A percentile compares a stretch with the other conserved stretches of the same genome.
These are phyloP conservation scores for Gadopsis marmoratus DNA, from an alignment of 2,797 vertebrate species.

Conservation along the genomic window DNA sequence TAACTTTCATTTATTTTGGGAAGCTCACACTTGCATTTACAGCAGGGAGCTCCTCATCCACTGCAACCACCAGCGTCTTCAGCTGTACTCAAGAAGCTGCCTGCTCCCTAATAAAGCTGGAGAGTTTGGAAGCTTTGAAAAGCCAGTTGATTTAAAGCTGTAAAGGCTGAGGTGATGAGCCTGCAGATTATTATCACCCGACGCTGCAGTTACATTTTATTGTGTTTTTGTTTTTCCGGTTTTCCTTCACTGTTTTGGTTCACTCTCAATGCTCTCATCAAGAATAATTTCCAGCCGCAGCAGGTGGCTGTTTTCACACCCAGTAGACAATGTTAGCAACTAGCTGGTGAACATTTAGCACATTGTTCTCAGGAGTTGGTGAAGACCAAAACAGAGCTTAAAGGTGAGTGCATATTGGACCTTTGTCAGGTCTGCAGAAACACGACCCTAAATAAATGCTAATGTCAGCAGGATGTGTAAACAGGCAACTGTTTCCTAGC, in stretches of 20 bases:
- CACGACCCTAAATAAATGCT: not conserved
- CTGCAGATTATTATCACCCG: not conserved
- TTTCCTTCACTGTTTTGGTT: not conserved
- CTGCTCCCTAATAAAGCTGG: conserved; percentile 9
- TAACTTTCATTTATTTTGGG: conserved; percentile 37
- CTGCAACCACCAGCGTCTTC: conserved; percentile 6
- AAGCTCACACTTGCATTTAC: conserved; percentile 6
- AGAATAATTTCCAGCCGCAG: not conserved
- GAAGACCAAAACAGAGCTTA: not conserved
- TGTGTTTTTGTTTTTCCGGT: too few species aligned
- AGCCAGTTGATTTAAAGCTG: not conserved
- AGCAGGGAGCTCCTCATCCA: conserved; percentile 10
- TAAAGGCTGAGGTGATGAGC: not conserved
- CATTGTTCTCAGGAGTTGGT: not conserved
- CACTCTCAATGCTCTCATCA: not conserved
- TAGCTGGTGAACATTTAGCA: not conserved
- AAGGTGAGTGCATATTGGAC: not conserved
- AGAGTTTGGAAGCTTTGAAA: conserved; percentile 15
- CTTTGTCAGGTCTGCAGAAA: not conserved
- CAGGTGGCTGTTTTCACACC: not conserved
- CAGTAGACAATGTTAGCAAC: too few species aligned
- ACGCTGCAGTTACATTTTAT: not conserved
- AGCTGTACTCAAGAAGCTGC: conserved; percentile 18
- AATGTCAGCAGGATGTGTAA: not conserved
- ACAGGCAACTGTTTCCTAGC: not conserved